These are phyloP conservation scores for Himalopsyche kuldschensis DNA, from an alignment of 2,888 invertebrate genomes.

Conservation along the genomic window DNA sequence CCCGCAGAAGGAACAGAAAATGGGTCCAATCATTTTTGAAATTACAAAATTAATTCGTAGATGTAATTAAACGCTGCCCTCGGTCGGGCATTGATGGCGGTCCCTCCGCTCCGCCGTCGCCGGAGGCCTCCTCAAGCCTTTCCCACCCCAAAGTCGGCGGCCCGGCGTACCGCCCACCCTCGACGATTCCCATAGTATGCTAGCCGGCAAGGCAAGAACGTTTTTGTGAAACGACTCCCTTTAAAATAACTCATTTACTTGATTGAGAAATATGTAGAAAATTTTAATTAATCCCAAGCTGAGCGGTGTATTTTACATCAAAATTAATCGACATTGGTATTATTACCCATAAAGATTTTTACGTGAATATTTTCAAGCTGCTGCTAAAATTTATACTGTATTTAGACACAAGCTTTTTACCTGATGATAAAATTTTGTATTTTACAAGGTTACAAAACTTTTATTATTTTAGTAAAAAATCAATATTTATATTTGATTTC, in stretches of 20 bases:
- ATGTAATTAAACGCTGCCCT: constrained; percentile 35
- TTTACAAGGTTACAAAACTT: no score
- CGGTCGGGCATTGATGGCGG: constrained; percentile 22
- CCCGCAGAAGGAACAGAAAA: constrained; percentile 4
- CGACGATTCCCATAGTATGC: background rate
- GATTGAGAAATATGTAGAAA: constrained; percentile 2
- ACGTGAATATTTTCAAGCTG: background rate
- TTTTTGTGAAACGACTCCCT: background rate
- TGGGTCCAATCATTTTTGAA: constrained; percentile 36
- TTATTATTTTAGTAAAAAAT: no score
- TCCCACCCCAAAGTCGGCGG: constrained; percentile 2
- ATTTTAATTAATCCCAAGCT: constrained; percentile 8
- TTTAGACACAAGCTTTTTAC: no score
- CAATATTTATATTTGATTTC: no score
- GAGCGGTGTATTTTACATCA: constrained; percentile 5
- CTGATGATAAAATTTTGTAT: no score
- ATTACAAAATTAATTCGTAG: constrained; percentile 35
- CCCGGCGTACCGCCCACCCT: constrained; percentile 15
- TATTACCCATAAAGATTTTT: background rate
- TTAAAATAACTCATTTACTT: constrained; percentile 16
- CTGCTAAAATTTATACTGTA: no score
- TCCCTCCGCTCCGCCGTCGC: background rate
- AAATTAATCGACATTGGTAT: background rate
- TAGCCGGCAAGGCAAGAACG: background rate
- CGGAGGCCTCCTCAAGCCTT: constrained; percentile 9